Percentiles rank a stretch among this genome's conserved stretches.
Conservation (phyloP, 2,797 vertebrate species). For the Pempheris klunzingeri region DNA sequence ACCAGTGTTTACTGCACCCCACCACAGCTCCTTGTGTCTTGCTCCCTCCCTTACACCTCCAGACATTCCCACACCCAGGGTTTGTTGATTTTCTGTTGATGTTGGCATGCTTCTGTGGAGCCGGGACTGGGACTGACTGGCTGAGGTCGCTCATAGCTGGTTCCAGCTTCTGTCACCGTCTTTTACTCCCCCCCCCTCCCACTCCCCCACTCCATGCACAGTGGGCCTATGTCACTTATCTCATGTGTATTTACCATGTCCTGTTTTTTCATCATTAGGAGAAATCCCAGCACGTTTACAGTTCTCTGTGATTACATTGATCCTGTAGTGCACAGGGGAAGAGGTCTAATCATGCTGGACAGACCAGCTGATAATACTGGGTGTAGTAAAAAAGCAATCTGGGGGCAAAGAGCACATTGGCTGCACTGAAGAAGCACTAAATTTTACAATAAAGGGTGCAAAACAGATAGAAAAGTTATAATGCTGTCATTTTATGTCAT, state of each 20-base stretch:
- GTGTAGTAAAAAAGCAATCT: background rate
- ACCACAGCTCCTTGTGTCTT: background rate
- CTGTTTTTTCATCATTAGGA: background rate
- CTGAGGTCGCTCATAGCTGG: constrained; percentile 39
- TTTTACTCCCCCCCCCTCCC: background rate
- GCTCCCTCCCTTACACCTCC: constrained; percentile 10
- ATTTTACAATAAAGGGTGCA: background rate
- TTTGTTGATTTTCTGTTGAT: constrained; percentile 60
- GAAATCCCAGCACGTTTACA: background rate
- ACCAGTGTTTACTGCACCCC: constrained; percentile 41
- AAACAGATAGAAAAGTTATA: background rate
- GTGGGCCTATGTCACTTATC: constrained; percentile 7
- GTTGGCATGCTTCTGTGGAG: constrained; percentile 35
- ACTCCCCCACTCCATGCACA: background rate
- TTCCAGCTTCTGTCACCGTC: constrained; percentile 19
- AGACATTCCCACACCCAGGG: constrained; percentile 55
- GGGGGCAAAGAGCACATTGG: constrained; percentile 13
- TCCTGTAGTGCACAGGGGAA: background rate
- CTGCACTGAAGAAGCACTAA: background rate
- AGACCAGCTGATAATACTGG: constrained; percentile 32
- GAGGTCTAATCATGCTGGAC: background rate
- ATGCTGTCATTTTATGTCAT: background rate
- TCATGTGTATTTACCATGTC: background rate
- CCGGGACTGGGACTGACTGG: constrained; percentile 39
- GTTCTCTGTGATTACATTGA: constrained; percentile 13